Evolutionary conservation across 2,113 vertebrate species (phyloP), one percentile per base, ranked within the genome.

Genomic region (Lethenteron reissneri): DNA sequence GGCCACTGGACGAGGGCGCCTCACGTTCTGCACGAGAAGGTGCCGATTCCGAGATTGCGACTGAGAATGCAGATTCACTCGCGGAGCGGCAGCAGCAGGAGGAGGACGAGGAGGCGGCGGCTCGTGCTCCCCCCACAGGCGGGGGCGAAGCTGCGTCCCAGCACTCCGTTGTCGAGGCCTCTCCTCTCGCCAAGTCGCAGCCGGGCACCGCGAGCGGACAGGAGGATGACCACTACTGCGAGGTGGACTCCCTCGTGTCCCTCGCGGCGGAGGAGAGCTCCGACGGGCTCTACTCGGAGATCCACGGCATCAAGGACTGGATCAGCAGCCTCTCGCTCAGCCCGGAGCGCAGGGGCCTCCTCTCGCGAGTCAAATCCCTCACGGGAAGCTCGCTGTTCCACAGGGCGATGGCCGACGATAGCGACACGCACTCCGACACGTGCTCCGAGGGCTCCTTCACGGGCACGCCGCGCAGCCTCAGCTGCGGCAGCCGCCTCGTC

Each of bases 161-260:
- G 41, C 41, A 41, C 41, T 41, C 41, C 41, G 41, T 41, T 41
- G 41, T 41, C 41, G 41, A 41, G 41, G 41, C 41, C 5, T 41
- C 41, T 41, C 41, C 41, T 41, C 41, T 41, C 41, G 41, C 41
- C 41, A 41, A 41, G 41, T 41, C 41, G 41, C 41, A 41, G 41
- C 41, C 41, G 41, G 6, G 41, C 41, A 41, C 41, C 41, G 41
- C 41, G 8, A 68, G 25, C 25, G 64, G 64, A 10, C n/a, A 68
- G 64, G 64, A 9, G 25, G 64, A 68, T 17, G 64, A 68, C n/a
- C n/a, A 68, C 64, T 68, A 68, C 64, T 68, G 25, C 25, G 64
- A 68, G 64, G 64, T 68, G n/a, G 64, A 68, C 25, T 68, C 11
- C 25, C 41, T 41, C 6, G 64, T 68, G 64, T 8, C 64, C n/a